phyloP scores from a whole-genome alignment of 2,113 vertebrate genomes.

The Gasterosteus nipponicus region DNA sequence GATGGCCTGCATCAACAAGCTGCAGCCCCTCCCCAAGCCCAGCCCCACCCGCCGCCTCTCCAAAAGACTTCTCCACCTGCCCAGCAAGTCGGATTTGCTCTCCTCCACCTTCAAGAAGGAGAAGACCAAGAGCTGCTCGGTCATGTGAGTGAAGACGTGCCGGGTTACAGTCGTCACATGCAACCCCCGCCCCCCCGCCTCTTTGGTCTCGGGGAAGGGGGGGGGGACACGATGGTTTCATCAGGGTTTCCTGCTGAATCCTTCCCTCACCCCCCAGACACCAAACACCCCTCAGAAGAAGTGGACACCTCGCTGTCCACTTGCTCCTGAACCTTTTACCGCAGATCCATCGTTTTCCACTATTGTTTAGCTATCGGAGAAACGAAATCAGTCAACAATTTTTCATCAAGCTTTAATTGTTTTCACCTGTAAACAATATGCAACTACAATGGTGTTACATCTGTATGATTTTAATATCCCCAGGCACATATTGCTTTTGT shows the following conservation, averaged over 20 bases:
- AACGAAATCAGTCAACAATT: conserved; percentile 63
- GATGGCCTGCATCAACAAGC: conserved; percentile 88
- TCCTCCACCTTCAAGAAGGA: conserved; percentile 95
- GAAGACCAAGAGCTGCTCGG: conserved; percentile 94
- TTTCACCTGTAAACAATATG: conserved; percentile 68
- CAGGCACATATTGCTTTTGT: conserved; percentile 72
- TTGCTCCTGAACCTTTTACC: conserved; percentile 80
- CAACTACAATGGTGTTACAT: conserved; percentile 68
- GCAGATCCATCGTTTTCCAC: conserved; percentile 69
- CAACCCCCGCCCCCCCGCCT: conserved; percentile 66
- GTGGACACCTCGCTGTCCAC: conserved; percentile 79
- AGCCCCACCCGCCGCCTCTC: conserved; percentile 90
- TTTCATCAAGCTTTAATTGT: conserved; percentile 61
- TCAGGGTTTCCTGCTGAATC: conserved; percentile 78
- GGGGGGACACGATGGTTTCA: conserved; percentile 78
- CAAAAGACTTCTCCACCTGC: conserved; percentile 93
- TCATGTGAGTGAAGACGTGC: conserved; percentile 88
- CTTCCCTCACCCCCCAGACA: conserved; percentile 78
- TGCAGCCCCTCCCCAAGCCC: conserved; percentile 79
- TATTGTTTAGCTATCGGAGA: conserved; percentile 65
- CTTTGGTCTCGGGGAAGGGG: conserved; percentile 80
- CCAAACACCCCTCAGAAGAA: conserved; percentile 77
- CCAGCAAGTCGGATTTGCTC: conserved; percentile 92
- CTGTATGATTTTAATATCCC: conserved; percentile 64
- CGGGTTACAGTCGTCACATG: conserved; percentile 55